Evolutionary conservation across 2,797 vertebrate species (phyloP), one percentile per base, ranked within the genome.

Genomic region (Enteromius anoplus): DNA sequence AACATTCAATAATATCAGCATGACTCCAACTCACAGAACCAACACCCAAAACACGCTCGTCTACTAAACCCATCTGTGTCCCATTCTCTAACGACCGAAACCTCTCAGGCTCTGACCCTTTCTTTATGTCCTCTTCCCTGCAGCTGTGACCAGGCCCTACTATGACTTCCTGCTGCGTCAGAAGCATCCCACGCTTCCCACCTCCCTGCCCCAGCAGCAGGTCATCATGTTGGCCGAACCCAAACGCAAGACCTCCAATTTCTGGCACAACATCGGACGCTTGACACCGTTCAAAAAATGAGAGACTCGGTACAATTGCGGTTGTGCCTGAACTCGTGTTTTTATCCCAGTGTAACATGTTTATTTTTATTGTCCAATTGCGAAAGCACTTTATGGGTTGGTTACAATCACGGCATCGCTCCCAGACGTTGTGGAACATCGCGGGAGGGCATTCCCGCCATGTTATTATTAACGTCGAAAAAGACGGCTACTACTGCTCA

Each of bases 221-320:
- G 96, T 97, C 87, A 96, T 97, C 92, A 96, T 98, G 95, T 89
- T 98, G 92, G 96, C 97, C 1, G 97, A 99, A 90, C 97, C 97
- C 89, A 98, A 98, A 89, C 95, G 96, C 92, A 98, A 98, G 92
- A 94, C 96, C 76, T 97, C 96, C 80, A 97, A 97, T 92, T 99
- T 99, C 94, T 99, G 97, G 97, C 97, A 99, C 92, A 98, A 96
- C 93, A 97, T 98, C 70, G 97, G 97, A 91, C 93, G 96, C 90
- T 94, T 99, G 93, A 96, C 97, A 0, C 97, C 97, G 9, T 99
- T 99, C 93, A 96, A 96, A 86, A 99, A 98, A 92, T 99, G 90
- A 94, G 89, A 71, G 26, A 86, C 49, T 12, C 15, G 15, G 32
- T 45, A 49, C 51, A 80, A 49, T 23, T 42, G 23, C 86, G 90